Base-by-base conservation (phyloP, 2,113 vertebrate species). In the Cryptomyrus ogoouensis region DNA sequence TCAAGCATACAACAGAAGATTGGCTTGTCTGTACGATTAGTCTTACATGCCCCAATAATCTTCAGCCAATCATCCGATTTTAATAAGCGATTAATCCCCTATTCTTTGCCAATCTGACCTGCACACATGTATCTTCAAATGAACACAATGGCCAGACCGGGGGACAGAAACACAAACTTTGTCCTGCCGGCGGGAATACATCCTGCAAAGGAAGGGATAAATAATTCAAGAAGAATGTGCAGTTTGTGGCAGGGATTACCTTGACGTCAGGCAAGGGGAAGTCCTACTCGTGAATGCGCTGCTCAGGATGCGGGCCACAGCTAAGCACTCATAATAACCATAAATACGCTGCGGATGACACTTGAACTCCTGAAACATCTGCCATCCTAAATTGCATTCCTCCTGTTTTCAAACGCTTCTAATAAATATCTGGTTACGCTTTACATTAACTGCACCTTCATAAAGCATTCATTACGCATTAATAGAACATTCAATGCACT, bases 201-300 rank as follows among this genome's bases (percentile, higher is more conserved):
- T 87, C 85, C 46, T 87, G 46, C 47, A 52, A 87, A 87, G 85
- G n/a, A 87, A 87, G 85, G 47, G 49, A 47, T 87, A 53, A 87
- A 87, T 87, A 87, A 87, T 50, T 53, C n/a, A 53, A 17, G 13
- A 52, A 87, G 85, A 87, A 52, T 80, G 74, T 42, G 35, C 31
- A 77, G n/a, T 52, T 35, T 17, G 49, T 53, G 85, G 27, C n/a
- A 31, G 49, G 85, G 47, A 52, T 87, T 35, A 50, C 46, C 35
- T 21, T 58, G 21, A 44, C 42, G 27, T 56, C 49, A 88, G 87
- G 15, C 56, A 4, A 66, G 35, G 35, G 52, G 52, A 66, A 46
- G 35, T 42, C 35, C 52, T n/a, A 39, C 31, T 31, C 1, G 15
- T 66, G 24, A 50, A 46, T 47, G 88, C 24, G 0, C n/a, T n/a